phyloP scores from a whole-genome alignment of 2,797 vertebrate species.

The Cuculus canorus region DNA sequence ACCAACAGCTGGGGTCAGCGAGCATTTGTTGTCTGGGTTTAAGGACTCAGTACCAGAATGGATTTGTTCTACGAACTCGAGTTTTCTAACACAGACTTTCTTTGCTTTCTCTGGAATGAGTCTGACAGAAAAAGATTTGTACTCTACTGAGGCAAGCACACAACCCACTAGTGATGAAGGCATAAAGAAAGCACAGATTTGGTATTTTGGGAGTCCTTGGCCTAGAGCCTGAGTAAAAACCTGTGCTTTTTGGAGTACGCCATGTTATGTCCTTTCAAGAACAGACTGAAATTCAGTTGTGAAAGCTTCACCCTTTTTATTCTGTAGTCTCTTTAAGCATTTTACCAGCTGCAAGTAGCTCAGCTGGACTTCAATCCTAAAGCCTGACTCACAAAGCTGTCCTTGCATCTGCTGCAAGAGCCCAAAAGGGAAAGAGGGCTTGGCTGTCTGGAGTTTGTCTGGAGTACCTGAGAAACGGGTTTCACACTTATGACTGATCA shows the following conservation, averaged over 20 bases:
- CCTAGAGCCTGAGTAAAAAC: background rate
- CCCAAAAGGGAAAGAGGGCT: background rate
- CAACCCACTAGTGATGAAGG: background rate
- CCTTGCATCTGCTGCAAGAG: background rate
- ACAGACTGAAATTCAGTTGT: background rate
- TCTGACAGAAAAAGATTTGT: constrained; percentile 21
- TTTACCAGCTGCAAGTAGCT: background rate
- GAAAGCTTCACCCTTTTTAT: background rate
- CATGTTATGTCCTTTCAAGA: background rate
- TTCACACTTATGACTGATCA: background rate
- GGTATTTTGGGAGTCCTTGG: background rate
- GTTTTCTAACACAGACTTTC: background rate
- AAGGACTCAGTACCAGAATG: background rate
- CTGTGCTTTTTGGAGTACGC: background rate
- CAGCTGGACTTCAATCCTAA: background rate
- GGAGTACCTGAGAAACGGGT: background rate
- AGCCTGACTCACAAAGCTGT: background rate
- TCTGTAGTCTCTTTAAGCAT: background rate
- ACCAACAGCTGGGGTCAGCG: background rate
- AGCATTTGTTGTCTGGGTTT: background rate
- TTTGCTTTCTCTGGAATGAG: background rate
- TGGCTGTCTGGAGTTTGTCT: background rate
- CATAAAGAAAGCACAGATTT: background rate
- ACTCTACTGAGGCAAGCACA: background rate
- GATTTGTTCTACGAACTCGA: background rate